phyloP scores from a whole-genome alignment of 2,888 invertebrate genomes.

The Desoria tigrina region DNA sequence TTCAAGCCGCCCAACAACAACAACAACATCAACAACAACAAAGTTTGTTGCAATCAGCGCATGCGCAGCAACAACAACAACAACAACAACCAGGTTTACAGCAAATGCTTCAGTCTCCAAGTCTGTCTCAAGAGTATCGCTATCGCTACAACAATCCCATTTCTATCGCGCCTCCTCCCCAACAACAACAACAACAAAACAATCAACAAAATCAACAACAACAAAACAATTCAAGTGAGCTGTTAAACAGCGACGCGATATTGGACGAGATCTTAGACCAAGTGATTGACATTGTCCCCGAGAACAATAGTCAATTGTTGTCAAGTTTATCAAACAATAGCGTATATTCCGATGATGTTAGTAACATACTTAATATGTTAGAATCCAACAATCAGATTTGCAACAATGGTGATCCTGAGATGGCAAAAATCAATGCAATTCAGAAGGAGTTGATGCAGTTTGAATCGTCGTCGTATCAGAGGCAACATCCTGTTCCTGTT shows the following conservation, averaged over 20 bases:
- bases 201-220: constrained; percentile 14
- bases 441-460: constrained; percentile 87
- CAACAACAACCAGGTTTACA: constrained; percentile 7
- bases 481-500: constrained; percentile 21
- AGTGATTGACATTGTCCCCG: constrained; percentile 78
- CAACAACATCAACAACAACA: constrained; percentile 21
- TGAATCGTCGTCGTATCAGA: constrained; percentile 61
- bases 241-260: constrained; percentile 56
- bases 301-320: constrained; percentile 54
- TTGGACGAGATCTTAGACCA: constrained; percentile 82
- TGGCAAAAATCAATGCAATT: constrained; percentile 83
- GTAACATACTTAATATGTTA: constrained; percentile 35
- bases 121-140: too few species aligned
- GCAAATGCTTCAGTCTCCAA: too few species aligned
- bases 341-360: constrained; percentile 30
- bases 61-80: constrained; percentile 19
- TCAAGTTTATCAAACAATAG: not conserved
- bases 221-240: not conserved
- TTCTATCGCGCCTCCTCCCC: constrained; percentile 31
- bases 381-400: constrained; percentile 22
- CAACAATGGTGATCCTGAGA: constrained; percentile 61
- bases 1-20: constrained; percentile 35
- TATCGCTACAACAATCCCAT: constrained; percentile 21
- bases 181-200: constrained; percentile 26
- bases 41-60: too few species aligned